Percentiles rank a stretch among this genome's conserved stretches.
Conservation (phyloP, 2,113 vertebrate species). For the Plotosus lineatus region DNA sequence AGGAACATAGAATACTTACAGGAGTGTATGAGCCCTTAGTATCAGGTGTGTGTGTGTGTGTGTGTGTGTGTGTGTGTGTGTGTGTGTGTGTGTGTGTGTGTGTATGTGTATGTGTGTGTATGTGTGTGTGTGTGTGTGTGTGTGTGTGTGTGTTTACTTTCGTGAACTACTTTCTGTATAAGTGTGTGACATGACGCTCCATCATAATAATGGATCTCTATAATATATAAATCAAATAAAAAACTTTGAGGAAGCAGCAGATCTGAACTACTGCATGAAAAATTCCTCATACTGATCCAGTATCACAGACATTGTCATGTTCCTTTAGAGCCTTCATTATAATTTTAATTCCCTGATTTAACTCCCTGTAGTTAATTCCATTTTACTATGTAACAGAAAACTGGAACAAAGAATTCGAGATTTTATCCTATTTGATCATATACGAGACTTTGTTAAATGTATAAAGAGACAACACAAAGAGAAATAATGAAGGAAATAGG, state of each 20-base stretch:
- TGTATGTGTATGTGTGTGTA: not conserved
- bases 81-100: conserved; percentile 1
- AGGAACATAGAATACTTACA: not conserved
- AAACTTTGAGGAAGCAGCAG: not conserved
- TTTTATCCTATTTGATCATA: not conserved
- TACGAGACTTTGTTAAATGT: not conserved
- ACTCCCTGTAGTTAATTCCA: not conserved
- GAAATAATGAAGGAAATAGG: not conserved
- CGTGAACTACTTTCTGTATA: not conserved
- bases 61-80: not conserved
- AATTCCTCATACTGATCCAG: not conserved
- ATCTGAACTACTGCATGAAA: too few species aligned
- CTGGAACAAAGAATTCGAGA: not conserved
- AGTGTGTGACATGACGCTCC: not conserved
- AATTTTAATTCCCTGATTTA: not conserved
- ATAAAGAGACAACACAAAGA: not conserved
- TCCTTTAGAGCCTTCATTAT: not conserved
- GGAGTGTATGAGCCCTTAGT: not conserved
- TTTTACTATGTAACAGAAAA: not conserved
- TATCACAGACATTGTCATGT: fast-evolving
- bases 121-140: not conserved
- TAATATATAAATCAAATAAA: not conserved
- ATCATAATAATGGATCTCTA: not conserved
- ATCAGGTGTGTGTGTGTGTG: not conserved
- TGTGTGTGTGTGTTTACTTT: not conserved